Evolutionary conservation across 2,113 vertebrate genomes (phyloP), one percentile per base, ranked within the genome.

Genomic region (Gallinago undulata): DNA sequence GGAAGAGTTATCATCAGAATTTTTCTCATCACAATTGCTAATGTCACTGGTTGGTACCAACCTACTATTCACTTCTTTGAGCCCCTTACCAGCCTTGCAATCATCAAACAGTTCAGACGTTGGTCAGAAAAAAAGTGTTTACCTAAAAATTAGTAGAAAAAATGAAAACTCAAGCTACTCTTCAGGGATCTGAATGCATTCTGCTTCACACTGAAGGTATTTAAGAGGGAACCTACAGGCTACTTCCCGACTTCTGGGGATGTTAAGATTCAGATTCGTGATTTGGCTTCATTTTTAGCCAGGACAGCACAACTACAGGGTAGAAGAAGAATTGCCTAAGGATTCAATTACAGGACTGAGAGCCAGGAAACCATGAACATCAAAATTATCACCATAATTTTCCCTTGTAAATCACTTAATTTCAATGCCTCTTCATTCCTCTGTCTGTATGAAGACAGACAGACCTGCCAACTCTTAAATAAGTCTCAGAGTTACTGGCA

Each of bases 351-450:
- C 68, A 81, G 41, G 39, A 92, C 50, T 45, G 48, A 78, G 68
- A 95, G 73, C 64, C 82, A 93, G 88, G 88, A 90, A 96, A 89
- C 37, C 48, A 48, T 48, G 86, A 92, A 72, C 82, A 91, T 72
- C 51, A 56, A 64, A 18, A 70, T 55, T 67, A 79, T 86, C 60
- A 94, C 21, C 45, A 41, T 39, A 83, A 82, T 64, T 84, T 90
- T 72, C 68, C 24, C 48, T 70, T 84, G n/a, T 55, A 92, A 88
- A 78, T 90, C 43, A 75, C 21, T 88, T 75, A 19, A 72, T 81
- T 94, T 87, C 60, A 75, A 19, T 89, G 19, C 22, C 25, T 89
- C 31, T 33, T 91, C 48, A 69, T 93, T 96, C 31, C 17, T 87
- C 23, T 63, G 21, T 56, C 75, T 86, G 22, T 70, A 59, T 80